These are phyloP conservation scores for Eciton burchellii DNA, from an alignment of 1,140 invertebrate species.

Conservation along the genomic window DNA sequence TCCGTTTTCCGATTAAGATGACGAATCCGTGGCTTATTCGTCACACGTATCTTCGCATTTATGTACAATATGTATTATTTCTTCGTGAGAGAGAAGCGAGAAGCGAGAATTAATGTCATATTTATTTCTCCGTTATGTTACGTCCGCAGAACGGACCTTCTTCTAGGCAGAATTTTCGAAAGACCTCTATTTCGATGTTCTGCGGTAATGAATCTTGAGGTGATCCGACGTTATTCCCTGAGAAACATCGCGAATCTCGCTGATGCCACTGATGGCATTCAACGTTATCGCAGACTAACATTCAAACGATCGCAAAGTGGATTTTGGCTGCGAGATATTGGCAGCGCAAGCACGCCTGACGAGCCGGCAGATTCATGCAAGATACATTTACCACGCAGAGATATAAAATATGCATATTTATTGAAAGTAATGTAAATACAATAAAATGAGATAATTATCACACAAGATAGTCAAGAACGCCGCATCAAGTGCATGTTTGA, in stretches of 20 bases:
- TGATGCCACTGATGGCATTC: slow-evolving; percentile 8
- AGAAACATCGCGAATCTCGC: not conserved
- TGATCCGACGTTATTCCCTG: not conserved
- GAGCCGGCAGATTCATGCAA: slow-evolving; percentile 9
- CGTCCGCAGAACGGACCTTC: too few species aligned
- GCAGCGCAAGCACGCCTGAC: not conserved
- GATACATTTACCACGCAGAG: slow-evolving; percentile 49
- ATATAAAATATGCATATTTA: slow-evolving; percentile 75
- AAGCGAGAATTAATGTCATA: not conserved
- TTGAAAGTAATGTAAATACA: slow-evolving; percentile 75
- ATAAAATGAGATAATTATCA: slow-evolving; percentile 61
- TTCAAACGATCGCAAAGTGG: not conserved
- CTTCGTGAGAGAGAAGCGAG: not conserved
- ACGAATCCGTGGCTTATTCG: too few species aligned
- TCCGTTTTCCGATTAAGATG: not conserved
- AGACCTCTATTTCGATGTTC: not conserved
- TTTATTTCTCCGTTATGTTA: not conserved
- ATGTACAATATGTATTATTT: not conserved
- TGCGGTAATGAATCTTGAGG: not conserved
- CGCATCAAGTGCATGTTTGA: slow-evolving; percentile 49
- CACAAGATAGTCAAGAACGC: slow-evolving; percentile 60
- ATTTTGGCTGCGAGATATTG: not conserved
- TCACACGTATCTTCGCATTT: not conserved
- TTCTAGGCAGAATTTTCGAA: not conserved
- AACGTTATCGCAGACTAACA: slow-evolving; percentile 6